Percentiles rank a stretch among this genome's conserved stretches.
phyloP scores from a whole-genome alignment of 2,113 vertebrate genomes.

The Suncus etruscus region DNA sequence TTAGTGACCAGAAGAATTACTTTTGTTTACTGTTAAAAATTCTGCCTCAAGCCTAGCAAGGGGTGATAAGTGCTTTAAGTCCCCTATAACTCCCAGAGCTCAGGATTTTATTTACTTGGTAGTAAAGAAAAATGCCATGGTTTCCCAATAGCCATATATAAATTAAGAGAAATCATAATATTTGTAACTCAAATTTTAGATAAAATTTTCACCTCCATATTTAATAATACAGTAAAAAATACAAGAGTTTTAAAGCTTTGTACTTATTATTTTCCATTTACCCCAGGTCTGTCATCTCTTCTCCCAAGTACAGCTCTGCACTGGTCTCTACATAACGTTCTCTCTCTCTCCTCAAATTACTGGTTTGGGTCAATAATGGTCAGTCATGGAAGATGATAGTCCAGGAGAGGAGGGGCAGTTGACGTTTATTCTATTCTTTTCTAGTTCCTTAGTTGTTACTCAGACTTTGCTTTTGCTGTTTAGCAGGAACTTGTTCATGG shows the following conservation, averaged over 20 bases:
- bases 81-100: too few species aligned
- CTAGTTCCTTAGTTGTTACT: background rate
- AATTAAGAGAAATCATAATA: background rate
- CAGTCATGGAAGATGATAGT: background rate
- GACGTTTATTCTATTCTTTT: background rate
- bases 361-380: background rate
- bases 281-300: background rate
- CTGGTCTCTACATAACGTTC: background rate
- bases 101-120: background rate
- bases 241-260: background rate
- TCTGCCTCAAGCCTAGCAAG: background rate
- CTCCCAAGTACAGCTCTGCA: background rate
- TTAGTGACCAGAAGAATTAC: background rate
- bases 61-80: background rate
- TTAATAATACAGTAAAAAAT: background rate
- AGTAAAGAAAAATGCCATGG: background rate
- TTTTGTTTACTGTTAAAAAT: background rate
- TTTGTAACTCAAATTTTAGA: background rate
- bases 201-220: conserved; percentile 24
- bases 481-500: background rate
- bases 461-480: too few species aligned
- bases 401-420: background rate
- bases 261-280: background rate
- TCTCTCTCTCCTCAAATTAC: background rate
- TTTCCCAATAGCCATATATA: conserved; percentile 4